phyloP scores from a whole-genome alignment of 2,797 vertebrate species.

The Phalloptychus januarius region DNA sequence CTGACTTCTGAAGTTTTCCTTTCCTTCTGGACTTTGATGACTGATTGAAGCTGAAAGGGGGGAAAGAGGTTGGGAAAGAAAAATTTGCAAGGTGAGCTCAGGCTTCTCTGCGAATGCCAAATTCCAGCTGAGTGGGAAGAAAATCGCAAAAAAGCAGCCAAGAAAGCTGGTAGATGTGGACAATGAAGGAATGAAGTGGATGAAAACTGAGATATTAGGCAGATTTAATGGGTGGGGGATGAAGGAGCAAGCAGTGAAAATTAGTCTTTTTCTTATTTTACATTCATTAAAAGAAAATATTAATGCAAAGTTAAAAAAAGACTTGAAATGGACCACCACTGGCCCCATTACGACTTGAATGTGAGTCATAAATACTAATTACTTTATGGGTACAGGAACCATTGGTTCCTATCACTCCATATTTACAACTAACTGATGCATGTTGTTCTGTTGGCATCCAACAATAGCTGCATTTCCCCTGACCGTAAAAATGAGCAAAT shows the following conservation, averaged over 20 bases:
- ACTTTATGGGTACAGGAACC: neutral
- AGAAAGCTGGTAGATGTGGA: slow-evolving; percentile 22
- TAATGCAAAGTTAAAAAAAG: neutral
- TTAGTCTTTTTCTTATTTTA: neutral
- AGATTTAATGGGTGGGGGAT: neutral
- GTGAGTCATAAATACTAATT: slow-evolving; percentile 4
- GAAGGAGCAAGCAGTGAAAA: neutral
- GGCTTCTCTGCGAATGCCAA: neutral
- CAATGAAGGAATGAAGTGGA: slow-evolving; percentile 27
- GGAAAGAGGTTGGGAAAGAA: neutral
- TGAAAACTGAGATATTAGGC: slow-evolving; percentile 11
- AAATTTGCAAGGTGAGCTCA: slow-evolving; percentile 15
- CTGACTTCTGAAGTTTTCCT: slow-evolving; percentile 46
- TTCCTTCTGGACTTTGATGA: slow-evolving; percentile 33
- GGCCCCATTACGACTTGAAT: neutral
- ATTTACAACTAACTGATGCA: slow-evolving; percentile 21
- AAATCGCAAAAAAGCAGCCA: slow-evolving; percentile 8
- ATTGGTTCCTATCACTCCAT: slow-evolving; percentile 19
- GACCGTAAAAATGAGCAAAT: neutral
- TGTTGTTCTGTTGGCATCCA: neutral
- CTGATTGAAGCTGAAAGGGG: slow-evolving; percentile 54
- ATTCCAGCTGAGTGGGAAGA: neutral
- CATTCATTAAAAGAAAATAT: neutral
- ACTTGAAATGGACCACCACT: neutral
- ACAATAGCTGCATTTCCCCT: slow-evolving; percentile 1